phyloP scores from a whole-genome alignment of 1,140 invertebrate genomes.

The Vollenhovia emeryi region DNA sequence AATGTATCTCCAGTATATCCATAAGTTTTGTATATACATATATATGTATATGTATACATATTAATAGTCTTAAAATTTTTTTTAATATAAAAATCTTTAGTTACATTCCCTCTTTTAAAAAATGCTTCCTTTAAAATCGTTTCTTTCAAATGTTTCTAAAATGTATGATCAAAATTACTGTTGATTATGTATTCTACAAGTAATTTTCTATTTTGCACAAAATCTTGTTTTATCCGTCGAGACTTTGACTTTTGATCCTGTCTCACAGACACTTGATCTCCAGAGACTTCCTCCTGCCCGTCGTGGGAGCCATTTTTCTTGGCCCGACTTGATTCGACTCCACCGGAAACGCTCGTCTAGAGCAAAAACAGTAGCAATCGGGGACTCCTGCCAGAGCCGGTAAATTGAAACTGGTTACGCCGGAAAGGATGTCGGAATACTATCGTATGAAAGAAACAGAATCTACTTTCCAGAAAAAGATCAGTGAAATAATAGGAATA shows the following conservation, averaged over 20 bases:
- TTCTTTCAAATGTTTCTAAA: too few relatives aligned
- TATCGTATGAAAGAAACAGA: conserved; percentile 15
- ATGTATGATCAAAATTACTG: neutral
- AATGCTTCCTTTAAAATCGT: too few relatives aligned
- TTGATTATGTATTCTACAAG: neutral
- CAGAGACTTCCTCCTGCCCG: conserved; percentile 15
- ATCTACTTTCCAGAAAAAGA: conserved; percentile 47
- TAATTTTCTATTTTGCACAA: conserved; percentile 11
- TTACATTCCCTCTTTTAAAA: neutral
- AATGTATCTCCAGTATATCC: neutral
- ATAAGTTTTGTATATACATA: too few relatives aligned
- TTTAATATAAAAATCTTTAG: neutral
- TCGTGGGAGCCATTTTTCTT: conserved; percentile 66
- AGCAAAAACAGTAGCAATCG: conserved; percentile 64
- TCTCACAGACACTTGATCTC: conserved; percentile 19
- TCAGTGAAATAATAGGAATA: conserved; percentile 7
- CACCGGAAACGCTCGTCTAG: conserved; percentile 59
- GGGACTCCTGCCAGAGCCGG: conserved; percentile 60
- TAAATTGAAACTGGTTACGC: conserved; percentile 73
- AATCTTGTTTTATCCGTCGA: conserved; percentile 5
- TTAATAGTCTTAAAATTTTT: too few relatives aligned
- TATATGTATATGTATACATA: too few relatives aligned
- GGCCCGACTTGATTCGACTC: conserved; percentile 65
- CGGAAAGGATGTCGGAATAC: conserved; percentile 36
- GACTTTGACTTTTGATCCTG: conserved; percentile 24